Evolutionary conservation across 2,888 invertebrate genomes (phyloP).

Genomic region (Noctuana brunneofusca): DNA sequence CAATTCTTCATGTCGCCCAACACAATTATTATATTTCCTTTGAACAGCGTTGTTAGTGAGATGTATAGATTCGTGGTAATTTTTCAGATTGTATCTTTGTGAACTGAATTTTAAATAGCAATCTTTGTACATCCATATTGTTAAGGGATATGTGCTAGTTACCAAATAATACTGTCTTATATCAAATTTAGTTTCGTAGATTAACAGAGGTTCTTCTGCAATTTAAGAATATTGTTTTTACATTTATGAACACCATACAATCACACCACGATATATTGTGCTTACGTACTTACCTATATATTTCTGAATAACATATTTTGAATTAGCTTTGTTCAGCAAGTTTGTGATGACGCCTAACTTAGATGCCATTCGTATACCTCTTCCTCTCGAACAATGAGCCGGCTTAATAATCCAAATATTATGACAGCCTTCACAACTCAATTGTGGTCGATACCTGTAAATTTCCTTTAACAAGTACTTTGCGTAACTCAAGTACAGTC

Average conservation of each 20-base stretch:
- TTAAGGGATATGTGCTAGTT: constrained; percentile 89
- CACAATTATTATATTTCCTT: constrained; percentile 85
- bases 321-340: constrained; percentile 80
- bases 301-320: constrained; percentile 92
- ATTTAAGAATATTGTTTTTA: neutral
- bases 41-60: constrained; percentile 95
- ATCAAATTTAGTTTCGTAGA: constrained; percentile 94
- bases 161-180: constrained; percentile 95
- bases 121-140: constrained; percentile 93
- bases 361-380: constrained; percentile 91
- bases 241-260: neutral
- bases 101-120: constrained; percentile 94
- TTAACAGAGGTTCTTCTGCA: constrained; percentile 90
- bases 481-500: constrained; percentile 69
- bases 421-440: constrained; percentile 89
- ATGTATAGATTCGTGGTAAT: constrained; percentile 93
- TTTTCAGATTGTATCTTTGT: constrained; percentile 89
- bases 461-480: constrained; percentile 84
- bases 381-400: constrained; percentile 90
- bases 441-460: constrained; percentile 82
- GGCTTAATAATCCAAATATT: constrained; percentile 97
- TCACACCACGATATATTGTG: neutral
- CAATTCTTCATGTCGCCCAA: constrained; percentile 82
- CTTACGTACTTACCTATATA: constrained; percentile 89
- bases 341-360: constrained; percentile 88